Base-by-base conservation (phyloP, 2,797 vertebrate genomes). In the Anas bernieri region DNA sequence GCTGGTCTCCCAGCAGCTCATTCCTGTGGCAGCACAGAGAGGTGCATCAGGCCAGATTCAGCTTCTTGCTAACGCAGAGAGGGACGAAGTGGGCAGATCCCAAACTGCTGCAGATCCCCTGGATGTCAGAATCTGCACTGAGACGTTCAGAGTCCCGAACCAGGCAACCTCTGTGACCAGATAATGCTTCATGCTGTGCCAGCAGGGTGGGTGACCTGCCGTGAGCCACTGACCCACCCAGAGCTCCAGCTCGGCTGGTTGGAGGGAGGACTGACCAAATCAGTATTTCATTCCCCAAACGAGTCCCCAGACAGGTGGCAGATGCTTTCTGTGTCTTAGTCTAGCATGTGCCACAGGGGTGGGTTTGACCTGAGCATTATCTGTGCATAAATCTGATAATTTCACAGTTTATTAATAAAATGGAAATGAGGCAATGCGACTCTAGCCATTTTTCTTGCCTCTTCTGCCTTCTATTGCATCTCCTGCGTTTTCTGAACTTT, bases 121-220 rank as follows among this genome's bases (percentile, higher is more conserved):
- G 1, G 50, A 5, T 25, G 23, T 30, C 50, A 41, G 68, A 75
- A 41, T 22, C n/a, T 31, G 23, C 31, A 33, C 4, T 13, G 55
- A 50, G 54, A 54, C 55, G 33, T 6, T 72, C 30, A 13, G 31
- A 45, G 67, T 1, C 33, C 31, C 13, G 61, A 69, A 17, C 0
- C 39, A 54, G 66, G 76, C 41, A 39, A 45, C 18, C 31, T 48
- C 7, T 1, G 5, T 1, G 10, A 30, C 21, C 8, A 5, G 14
- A 17, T 23, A 7, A 20, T 17, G 17, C 12, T 61, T 25, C 2
- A 0, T 1, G n/a, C 13, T n/a, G 0, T 5, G 2, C 10, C 33
- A 12, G 37, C 0, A 0, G 8, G 17, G 17, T 11, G 5, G 1
- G 10, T 22, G 50, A 18, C 9, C 6, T 2, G 3, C 28, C 30